Conservation (phyloP, 2,888 invertebrate species). For the Philereme transversata region DNA sequence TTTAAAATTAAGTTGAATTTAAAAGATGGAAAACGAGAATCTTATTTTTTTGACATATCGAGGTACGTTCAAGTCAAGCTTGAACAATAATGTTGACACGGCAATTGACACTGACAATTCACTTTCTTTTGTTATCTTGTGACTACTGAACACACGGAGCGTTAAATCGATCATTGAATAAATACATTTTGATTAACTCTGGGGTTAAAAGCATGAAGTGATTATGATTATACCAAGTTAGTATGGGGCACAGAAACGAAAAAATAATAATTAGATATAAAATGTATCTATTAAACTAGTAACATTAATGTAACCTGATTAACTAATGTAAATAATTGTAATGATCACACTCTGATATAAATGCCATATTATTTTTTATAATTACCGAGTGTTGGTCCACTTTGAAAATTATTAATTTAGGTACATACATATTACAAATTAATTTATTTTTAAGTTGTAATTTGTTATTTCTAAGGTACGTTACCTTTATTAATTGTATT, state of each 20-base stretch:
- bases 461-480: conserved; percentile 22
- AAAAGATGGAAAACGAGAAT: neutral
- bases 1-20: neutral
- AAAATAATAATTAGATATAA: too few species aligned
- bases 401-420: neutral
- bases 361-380: conserved; percentile 78
- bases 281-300: conserved; percentile 47
- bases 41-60: too few species aligned
- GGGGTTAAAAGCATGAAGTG: neutral
- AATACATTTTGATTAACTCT: too few species aligned
- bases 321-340: conserved; percentile 58
- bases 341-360: conserved; percentile 58
- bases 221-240: neutral
- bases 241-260: neutral
- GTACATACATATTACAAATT: neutral
- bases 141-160: too few species aligned
- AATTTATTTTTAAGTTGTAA: conserved; percentile 17
- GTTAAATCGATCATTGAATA: too few species aligned
- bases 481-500: conserved; percentile 27
- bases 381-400: conserved; percentile 32
- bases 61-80: too few species aligned
- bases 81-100: too few species aligned
- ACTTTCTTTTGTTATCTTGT: too few species aligned
- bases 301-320: conserved; percentile 40
- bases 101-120: too few species aligned